Evolutionary conservation across 2,797 vertebrate species (phyloP), one percentile per base, ranked within the genome.

Genomic region (Sebastes minor): DNA sequence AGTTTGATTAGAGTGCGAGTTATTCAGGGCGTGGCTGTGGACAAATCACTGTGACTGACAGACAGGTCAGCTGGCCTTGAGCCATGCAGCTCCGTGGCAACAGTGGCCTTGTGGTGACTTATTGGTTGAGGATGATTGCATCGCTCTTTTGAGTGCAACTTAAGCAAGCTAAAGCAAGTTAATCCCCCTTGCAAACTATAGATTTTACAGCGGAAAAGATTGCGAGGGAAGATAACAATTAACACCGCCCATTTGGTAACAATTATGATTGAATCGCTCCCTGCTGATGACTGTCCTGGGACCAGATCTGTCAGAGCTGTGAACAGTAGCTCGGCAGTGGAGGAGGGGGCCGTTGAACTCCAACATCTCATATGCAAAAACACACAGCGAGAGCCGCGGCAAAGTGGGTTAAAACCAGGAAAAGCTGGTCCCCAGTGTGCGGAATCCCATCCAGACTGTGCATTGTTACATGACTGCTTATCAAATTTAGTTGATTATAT

Each of bases 41-140:
- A 88, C 75, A 90, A 92, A 93, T 94, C 85, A 87, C 71, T 25
- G 22, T 67, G 81, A 83, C 14, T 82, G 88, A 90, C 87, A 81
- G 89, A 32, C 49, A 6, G 63, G 63, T 82, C 84, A 30, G 46
- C 63, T 78, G 86, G 83, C 85, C 80, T 70, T 76, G 55, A 85
- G 78, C 86, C 84, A 87, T 38, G 66, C 63, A 63, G 81, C 55
- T 74, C 18, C 70, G 67, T 74, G 74, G 64, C 78, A 76, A 59
- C 67, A 30, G 38, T 25, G 1, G 72, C 82, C 76, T 74, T 71
- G 70, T 69, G 76, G 16, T 82, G 72, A 87, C 66, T 90, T 85
- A 87, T 83, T 70, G 67, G 71, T 23, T 14, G 23, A 61, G 56
- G 22, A 18, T 80, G 72, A 85, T 86, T 62, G 71, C 35, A 46